Base-by-base conservation (phyloP, 2,888 invertebrate genomes). In the Cryptophagus acutangulus region DNA sequence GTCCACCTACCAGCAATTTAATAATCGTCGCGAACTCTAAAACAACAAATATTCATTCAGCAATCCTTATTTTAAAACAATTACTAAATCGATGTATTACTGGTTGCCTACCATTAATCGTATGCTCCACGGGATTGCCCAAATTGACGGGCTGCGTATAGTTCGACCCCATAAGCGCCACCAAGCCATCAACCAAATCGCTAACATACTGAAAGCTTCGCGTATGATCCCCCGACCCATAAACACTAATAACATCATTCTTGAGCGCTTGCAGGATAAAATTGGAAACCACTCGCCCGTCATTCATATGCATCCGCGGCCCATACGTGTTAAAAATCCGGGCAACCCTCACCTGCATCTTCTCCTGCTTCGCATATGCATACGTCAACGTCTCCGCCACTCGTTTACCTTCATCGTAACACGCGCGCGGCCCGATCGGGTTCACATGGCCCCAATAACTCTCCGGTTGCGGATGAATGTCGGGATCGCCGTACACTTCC, bases 381-480 rank as follows among this genome's bases (percentile, higher is more conserved):
- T 95, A 96, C 54, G 85, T 83, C 41, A 99, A 74, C 0, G 97
- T 92, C 71, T 99, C 99, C 0, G 97, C 88, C 1, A 97, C 94
- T 38, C 99, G 76, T 71, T 99, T 99, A n/a, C 96, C 97, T 73
- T 99, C 99, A 65, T 99, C 99, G 62, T 99, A 99, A 69, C 99
- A 99, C 0, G 97, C 93, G 41, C 99, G 74, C 0, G 92, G 92
- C 1, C 92, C 91, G 59, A 99, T 96, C 4, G 97, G 96, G 76
- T 99, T 99, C 0, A 99, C 99, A 69, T 99, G 90, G 0, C 99
- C 99, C 96, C 97, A 99, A 64, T 97, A 97, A 1, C 89, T 86
- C 72, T 99, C 99, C 1, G 87, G 84, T 66, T 99, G 99, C 0
- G 99, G 99, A 74, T 99, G 99, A 9, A 91, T 90, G 67, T 91